These are phyloP conservation scores for Xenops minutus DNA, from an alignment of 2,797 vertebrate species.

Conservation along the genomic window DNA sequence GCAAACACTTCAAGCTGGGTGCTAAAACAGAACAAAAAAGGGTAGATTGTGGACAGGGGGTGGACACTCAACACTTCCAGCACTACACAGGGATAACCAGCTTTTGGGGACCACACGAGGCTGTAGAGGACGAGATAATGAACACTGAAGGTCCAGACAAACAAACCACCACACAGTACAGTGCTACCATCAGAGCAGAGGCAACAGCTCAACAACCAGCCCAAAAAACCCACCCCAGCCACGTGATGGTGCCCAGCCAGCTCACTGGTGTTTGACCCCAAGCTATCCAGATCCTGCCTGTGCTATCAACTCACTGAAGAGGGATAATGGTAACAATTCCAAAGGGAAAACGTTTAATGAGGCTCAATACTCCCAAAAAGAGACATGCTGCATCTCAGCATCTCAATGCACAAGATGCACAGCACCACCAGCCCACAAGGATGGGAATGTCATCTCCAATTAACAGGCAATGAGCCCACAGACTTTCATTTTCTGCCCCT, in stretches of 20 bases:
- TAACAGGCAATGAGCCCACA: not conserved
- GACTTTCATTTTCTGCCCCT: not conserved
- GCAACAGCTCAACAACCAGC: not conserved
- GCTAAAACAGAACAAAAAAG: not conserved
- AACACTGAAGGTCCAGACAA: not conserved
- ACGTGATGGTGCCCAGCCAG: not conserved
- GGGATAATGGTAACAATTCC: not conserved
- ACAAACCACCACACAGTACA: not conserved
- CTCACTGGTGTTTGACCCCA: not conserved
- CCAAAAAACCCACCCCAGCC: not conserved
- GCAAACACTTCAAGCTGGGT: not conserved
- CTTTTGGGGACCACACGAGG: not conserved
- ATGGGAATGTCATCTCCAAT: not conserved
- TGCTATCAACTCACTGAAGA: rapidly evolving
- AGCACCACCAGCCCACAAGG: not conserved
- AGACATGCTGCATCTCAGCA: not conserved
- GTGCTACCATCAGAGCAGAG: not conserved
- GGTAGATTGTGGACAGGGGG: not conserved
- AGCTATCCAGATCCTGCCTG: not conserved
- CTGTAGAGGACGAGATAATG: not conserved
- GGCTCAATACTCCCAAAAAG: not conserved
- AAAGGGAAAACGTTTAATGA: not conserved
- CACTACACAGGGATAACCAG: not conserved
- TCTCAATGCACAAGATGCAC: not conserved
- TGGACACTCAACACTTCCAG: not conserved